Conservation (phyloP, 2,888 invertebrate genomes). For the Lysandra coridon region DNA sequence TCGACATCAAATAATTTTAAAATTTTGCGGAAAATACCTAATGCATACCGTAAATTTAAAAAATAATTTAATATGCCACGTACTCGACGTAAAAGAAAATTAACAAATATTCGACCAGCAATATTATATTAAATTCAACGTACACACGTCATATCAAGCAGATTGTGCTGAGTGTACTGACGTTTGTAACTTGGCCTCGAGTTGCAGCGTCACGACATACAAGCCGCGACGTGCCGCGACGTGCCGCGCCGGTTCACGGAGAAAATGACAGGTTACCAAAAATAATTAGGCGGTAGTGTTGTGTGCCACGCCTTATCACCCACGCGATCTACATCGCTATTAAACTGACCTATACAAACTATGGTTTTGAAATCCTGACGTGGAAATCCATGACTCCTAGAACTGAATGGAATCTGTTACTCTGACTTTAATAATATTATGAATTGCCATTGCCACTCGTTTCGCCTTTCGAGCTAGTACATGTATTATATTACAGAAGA, state of each 20-base stretch:
- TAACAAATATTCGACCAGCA: neutral
- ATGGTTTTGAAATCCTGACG: neutral
- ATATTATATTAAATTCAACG: neutral
- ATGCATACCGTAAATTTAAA: too few relatives aligned
- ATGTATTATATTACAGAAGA: neutral
- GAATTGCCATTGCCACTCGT: neutral
- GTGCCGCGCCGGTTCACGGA: neutral
- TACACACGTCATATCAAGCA: neutral
- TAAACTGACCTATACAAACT: neutral
- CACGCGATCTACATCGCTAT: neutral
- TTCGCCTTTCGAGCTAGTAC: too few relatives aligned
- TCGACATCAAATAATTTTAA: too few relatives aligned
- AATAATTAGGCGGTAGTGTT: constrained; percentile 9
- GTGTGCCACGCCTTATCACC: neutral
- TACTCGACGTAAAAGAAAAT: neutral
- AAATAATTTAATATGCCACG: neutral
- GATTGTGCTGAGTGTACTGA: constrained; percentile 21
- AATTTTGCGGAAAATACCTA: too few relatives aligned
- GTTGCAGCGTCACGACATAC: constrained; percentile 7
- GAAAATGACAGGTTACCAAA: constrained; percentile 24
- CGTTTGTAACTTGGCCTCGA: neutral
- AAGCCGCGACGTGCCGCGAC: neutral
- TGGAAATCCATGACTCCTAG: neutral
- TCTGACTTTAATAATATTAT: neutral
- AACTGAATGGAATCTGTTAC: neutral